Evolutionary conservation across 2,888 invertebrate species (phyloP).

Genomic region (Barypeithes pellucidus): DNA sequence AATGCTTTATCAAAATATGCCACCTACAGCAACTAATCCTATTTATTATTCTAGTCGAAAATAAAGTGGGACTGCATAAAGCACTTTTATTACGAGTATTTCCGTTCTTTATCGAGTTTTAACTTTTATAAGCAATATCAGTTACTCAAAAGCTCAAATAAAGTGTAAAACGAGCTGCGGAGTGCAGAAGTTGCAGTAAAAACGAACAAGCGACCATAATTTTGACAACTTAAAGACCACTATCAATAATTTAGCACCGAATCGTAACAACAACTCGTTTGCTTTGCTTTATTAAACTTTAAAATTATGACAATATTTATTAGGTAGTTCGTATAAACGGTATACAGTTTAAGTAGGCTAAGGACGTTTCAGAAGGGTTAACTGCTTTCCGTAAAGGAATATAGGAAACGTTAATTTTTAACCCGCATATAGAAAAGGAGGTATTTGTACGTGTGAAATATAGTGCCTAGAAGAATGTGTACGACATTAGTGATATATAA

Average conservation of each 20-base stretch:
- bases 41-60: not conserved
- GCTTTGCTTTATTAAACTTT: conserved; percentile 44
- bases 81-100: conserved; percentile 16
- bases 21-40: not conserved
- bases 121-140: conserved; percentile 48
- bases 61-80: not conserved
- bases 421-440: no score
- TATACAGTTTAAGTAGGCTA: conserved; percentile 37
- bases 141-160: conserved; percentile 43
- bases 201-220: conserved; percentile 41
- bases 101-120: conserved; percentile 33
- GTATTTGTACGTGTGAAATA: no score
- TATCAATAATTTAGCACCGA: conserved; percentile 33
- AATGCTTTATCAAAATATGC: not conserved
- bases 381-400: not conserved
- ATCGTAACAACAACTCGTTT: conserved; percentile 23
- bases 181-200: conserved; percentile 41
- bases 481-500: no score
- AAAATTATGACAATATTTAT: conserved; percentile 37
- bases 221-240: conserved; percentile 41
- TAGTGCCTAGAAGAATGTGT: no score
- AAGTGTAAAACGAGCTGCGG: conserved; percentile 39
- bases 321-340: conserved; percentile 14
- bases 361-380: conserved; percentile 28
- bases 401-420: not conserved